Percentiles rank a stretch among this genome's conserved stretches.
phyloP scores from a whole-genome alignment of 2,888 invertebrate genomes.

The Campoplex capitator region DNA sequence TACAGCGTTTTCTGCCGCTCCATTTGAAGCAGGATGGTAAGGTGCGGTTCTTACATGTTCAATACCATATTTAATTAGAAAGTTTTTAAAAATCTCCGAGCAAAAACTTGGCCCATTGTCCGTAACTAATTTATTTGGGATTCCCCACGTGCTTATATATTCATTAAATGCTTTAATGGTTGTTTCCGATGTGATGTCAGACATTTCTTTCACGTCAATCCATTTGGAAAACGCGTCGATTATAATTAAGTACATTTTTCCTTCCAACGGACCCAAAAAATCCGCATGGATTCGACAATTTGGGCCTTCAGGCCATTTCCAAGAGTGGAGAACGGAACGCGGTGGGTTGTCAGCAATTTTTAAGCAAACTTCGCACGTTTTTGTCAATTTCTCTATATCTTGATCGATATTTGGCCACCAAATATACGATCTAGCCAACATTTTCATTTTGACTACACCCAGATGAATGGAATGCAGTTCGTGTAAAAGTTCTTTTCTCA shows the following conservation, averaged over 20 bases:
- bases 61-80: too few species aligned
- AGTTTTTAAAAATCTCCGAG: too few species aligned
- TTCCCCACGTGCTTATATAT: constrained; percentile 50
- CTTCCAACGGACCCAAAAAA: constrained; percentile 66
- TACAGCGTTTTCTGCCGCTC: too few species aligned
- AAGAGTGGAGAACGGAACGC: too few species aligned
- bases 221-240: constrained; percentile 53
- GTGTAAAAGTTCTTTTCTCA: constrained; percentile 22
- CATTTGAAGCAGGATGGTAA: too few species aligned
- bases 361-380: constrained; percentile 13
- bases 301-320: too few species aligned
- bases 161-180: constrained; percentile 51
- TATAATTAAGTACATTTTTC: constrained; percentile 53
- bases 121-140: constrained; percentile 11
- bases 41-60: too few species aligned
- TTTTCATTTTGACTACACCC: constrained; percentile 66
- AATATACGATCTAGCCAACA: constrained; percentile 62
- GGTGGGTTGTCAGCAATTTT: background rate
- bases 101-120: background rate
- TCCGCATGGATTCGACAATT: constrained; percentile 52
- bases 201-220: constrained; percentile 58
- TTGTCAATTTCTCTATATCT: constrained; percentile 63
- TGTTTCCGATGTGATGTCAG: constrained; percentile 26
- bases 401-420: constrained; percentile 70
- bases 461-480: constrained; percentile 51